Evolutionary conservation across 1,140 invertebrate species (phyloP), one percentile per base, ranked within the genome.

Genomic region (Grapholita molesta): DNA sequence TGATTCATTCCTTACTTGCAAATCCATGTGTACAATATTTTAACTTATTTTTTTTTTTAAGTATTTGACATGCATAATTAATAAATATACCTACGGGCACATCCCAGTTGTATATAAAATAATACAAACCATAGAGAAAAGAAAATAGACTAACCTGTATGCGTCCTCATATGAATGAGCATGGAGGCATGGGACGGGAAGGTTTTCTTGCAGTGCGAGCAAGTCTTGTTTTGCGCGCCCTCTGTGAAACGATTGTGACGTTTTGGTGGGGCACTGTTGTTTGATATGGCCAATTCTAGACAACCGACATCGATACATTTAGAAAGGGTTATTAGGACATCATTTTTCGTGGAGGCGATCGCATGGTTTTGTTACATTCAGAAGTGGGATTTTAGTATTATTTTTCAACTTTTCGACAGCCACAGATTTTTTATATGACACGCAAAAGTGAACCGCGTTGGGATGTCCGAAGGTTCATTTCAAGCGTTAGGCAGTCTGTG

Each of bases 131-230:
- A n/a, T n/a, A n/a, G n/a, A n/a, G n/a, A n/a, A n/a, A n/a, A n/a
- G n/a, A n/a, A n/a, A n/a, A n/a, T n/a, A n/a, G n/a, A n/a, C n/a
- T n/a, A n/a, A n/a, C 95, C 95, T 74, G 95, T 95, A 72, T 96
- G 95, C 33, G 94, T 95, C 74, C 95, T 89, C 84, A 94, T 93
- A 76, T 96, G 95, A 75, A 96, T 96, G 33, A 96, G 91, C 95
- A 96, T 95, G 7, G 95, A 95, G 28, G 95, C 95, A 82, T 95
- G 94, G 64, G 95, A 96, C 55, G 95, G 95, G 89, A 96, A 96
- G 75, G 93, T 93, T 90, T 96, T 96, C 82, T 94, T 94, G 92
- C 95, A 96, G 73, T 94, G 93, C 70, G 93, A 91, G 82, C 95
- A 96, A 69, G 93, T 92, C 84, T 96, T 95, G 80, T 94, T 94